Base-by-base conservation (phyloP, 1,140 invertebrate genomes). In the Drosophila watanabei region DNA sequence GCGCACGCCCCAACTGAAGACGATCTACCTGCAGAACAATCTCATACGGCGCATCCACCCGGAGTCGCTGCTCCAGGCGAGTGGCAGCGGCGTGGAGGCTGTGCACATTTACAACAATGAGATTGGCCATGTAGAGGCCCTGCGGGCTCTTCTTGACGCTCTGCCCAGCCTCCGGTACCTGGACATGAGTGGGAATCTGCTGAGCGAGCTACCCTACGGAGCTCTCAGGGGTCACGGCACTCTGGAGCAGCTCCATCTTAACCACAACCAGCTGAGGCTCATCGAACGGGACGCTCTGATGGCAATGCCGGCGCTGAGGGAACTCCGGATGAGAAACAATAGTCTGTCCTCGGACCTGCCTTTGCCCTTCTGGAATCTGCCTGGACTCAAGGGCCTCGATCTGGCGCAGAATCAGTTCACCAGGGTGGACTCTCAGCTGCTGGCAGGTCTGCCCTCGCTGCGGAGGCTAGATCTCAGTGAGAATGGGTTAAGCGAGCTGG, bases 301-400 rank as follows among this genome's bases (percentile, higher is more conserved):
- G 68, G 96, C 95, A 16, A 97, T 98, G 95, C 97, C 97, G 2
- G 96, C 96, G 0, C 92, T 98, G 16, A 94, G 96, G 56, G 97
- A 98, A 92, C 93, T 98, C 20, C 94, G 97, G 77, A 93, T 98
- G 58, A 95, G 95, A 52, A 97, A 98, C 82, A 98, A 98, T 91
- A 97, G 96, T 7, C 91, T 97, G 18, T 95, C 95, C 2, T 95
- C 96, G 79, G 94, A 94, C 13, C 93, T 94, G 65, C 95, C 95
- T 62, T 93, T 95, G 69, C 96, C 97, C 2, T 96, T 96, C 82
- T 97, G 97, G 97, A 96, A 97, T 94, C 93, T 97, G 14, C 97
- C 97, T 1, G 95, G 95, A 9, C 93, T 97, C 5, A 97, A 97
- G 93, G 96, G 97, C 0, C 93, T 98, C 49, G 97, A 98, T 94